Evolutionary conservation across 2,797 vertebrate genomes (phyloP).

Genomic region (Etheostoma nigrum): DNA sequence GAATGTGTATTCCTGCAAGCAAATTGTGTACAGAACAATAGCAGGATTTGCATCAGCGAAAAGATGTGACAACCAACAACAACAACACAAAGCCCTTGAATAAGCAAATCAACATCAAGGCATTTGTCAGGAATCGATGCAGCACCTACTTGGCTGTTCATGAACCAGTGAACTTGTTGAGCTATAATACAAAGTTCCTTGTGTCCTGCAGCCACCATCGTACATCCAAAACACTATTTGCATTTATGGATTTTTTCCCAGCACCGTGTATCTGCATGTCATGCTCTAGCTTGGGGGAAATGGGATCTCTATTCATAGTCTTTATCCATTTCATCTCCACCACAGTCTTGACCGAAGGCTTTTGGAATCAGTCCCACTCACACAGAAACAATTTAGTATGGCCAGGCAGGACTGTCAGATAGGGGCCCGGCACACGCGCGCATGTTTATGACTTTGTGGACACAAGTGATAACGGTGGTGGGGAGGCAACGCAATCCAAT

Average conservation of each 20-base stretch:
- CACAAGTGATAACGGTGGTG: background rate
- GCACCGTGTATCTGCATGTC: constrained; percentile 63
- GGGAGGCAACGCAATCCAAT: background rate
- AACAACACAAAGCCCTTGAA: constrained; percentile 25
- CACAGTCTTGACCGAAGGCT: constrained; percentile 51
- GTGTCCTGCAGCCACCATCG: constrained; percentile 70
- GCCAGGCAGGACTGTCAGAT: constrained; percentile 20
- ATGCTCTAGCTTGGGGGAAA: constrained; percentile 63
- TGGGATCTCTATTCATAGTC: constrained; percentile 72
- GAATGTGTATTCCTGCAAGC: constrained; percentile 17
- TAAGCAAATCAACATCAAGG: constrained; percentile 64
- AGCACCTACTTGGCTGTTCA: constrained; percentile 51
- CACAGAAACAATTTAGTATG: constrained; percentile 38
- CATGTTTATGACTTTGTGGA: constrained; percentile 42
- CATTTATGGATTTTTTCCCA: constrained; percentile 80
- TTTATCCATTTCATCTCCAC: constrained; percentile 72
- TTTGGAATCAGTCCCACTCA: constrained; percentile 48
- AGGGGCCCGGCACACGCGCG: background rate
- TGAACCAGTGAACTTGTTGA: constrained; percentile 62
- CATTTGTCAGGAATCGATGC: constrained; percentile 72
- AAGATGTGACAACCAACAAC: constrained; percentile 16
- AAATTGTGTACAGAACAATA: constrained; percentile 34
- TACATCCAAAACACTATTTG: constrained; percentile 72
- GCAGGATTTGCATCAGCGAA: constrained; percentile 40
- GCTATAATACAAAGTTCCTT: constrained; percentile 70